A percentile compares a stretch with the other conserved stretches of the same genome.
Conservation (phyloP, 2,797 vertebrate genomes). For the Hippocampus kuda region DNA sequence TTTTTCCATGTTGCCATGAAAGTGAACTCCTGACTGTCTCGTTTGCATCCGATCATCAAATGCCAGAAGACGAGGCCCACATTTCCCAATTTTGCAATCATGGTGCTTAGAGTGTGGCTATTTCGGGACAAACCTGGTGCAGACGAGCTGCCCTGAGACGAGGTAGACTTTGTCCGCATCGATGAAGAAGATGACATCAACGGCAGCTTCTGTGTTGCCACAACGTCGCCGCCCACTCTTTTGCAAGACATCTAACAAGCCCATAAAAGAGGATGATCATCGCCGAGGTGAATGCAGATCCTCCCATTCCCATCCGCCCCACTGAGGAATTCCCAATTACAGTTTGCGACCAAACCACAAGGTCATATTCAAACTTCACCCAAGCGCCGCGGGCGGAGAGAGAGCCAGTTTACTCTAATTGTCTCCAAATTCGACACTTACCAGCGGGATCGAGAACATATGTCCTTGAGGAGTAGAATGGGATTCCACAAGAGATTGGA, state of each 20-base stretch:
- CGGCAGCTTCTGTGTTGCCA: neutral
- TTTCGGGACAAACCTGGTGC: neutral
- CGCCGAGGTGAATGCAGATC: neutral
- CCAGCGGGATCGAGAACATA: constrained; percentile 10
- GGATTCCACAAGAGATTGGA: neutral
- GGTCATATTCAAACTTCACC: constrained; percentile 34
- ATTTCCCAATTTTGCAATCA: neutral
- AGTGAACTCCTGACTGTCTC: neutral
- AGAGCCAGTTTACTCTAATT: constrained; percentile 40
- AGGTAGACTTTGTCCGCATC: neutral
- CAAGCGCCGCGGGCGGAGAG: constrained; percentile 17
- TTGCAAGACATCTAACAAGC: neutral
- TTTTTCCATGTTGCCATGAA: constrained; percentile 1
- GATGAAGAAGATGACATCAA: neutral
- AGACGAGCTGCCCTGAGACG: neutral
- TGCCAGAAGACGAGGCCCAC: neutral
- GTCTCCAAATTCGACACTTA: constrained; percentile 25
- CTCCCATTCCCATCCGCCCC: neutral
- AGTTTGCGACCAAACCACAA: constrained; percentile 12
- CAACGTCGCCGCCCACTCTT: neutral
- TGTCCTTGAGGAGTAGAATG: neutral
- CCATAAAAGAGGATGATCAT: constrained; percentile 1
- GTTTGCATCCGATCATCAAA: neutral
- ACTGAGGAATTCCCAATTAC: constrained; percentile 20
- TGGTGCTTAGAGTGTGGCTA: neutral